Evolutionary conservation across 35 echinoderm and acorn worm genomes (phyloP).

Genomic region (Lytechinus variegatus): DNA sequence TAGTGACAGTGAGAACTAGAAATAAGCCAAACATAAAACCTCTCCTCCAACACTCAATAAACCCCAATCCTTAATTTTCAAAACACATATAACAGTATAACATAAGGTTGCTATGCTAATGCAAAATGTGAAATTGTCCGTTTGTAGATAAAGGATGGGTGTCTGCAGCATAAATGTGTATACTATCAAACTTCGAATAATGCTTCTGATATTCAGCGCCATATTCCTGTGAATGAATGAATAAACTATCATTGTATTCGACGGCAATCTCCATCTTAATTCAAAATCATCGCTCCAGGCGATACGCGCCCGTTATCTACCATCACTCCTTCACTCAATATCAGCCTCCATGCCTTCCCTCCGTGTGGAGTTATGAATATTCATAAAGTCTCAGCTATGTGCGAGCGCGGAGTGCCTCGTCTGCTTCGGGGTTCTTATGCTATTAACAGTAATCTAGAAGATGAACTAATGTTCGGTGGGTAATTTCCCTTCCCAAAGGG

Average conservation of each 20-base stretch:
- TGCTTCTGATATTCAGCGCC: not conserved
- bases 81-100: no score
- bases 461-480: not conserved
- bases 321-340: not conserved
- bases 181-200: not conserved
- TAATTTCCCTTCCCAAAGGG: not conserved
- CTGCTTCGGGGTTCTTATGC: not conserved
- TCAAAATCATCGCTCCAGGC: not conserved
- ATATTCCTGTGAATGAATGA: not conserved
- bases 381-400: not conserved
- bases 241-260: not conserved
- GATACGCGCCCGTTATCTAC: not conserved
- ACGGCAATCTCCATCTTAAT: slow-evolving; percentile 18
- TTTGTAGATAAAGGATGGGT: not conserved
- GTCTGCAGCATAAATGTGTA: not conserved
- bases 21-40: no score
- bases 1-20: no score
- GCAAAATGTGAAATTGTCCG: no score
- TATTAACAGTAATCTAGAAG: not conserved
- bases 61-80: no score
- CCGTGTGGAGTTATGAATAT: not conserved
- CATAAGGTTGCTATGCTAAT: no score
- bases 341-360: no score
- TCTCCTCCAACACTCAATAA: no score
- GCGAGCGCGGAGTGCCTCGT: not conserved